phyloP scores from a whole-genome alignment of 2,888 invertebrate genomes.

The Chrysolina oricalcia region DNA sequence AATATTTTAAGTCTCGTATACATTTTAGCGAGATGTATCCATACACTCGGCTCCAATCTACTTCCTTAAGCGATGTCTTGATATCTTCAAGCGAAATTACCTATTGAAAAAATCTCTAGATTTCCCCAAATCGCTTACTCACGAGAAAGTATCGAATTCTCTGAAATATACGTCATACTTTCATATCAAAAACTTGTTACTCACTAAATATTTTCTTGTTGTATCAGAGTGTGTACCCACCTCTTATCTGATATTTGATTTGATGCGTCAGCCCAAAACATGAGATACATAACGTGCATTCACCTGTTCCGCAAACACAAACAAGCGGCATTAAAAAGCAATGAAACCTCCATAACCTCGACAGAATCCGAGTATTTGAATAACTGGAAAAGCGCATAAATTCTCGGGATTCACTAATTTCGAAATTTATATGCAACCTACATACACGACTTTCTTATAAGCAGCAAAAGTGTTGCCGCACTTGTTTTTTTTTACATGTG shows the following conservation, averaged over 20 bases:
- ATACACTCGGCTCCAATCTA: too few species aligned
- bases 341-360: constrained; percentile 6
- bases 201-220: background rate
- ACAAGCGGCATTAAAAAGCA: background rate
- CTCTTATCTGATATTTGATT: background rate
- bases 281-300: background rate
- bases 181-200: background rate
- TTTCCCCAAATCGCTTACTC: background rate
- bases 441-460: background rate
- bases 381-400: background rate
- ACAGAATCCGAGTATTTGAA: background rate
- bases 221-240: background rate
- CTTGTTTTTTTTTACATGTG: background rate
- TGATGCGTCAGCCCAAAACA: constrained; percentile 10
- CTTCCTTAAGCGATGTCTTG: too few species aligned
- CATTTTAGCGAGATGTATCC: too few species aligned
- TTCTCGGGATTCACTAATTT: background rate
- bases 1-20: too few species aligned
- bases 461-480: background rate
- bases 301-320: constrained; percentile 12
- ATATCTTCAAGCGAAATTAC: too few species aligned
- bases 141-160: background rate
- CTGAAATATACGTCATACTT: background rate
- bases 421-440: constrained; percentile 4
- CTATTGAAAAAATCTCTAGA: background rate